Evolutionary conservation across 1,140 invertebrate genomes (phyloP), one percentile per base, ranked within the genome.

Genomic region (Hesperophylax magnus): DNA sequence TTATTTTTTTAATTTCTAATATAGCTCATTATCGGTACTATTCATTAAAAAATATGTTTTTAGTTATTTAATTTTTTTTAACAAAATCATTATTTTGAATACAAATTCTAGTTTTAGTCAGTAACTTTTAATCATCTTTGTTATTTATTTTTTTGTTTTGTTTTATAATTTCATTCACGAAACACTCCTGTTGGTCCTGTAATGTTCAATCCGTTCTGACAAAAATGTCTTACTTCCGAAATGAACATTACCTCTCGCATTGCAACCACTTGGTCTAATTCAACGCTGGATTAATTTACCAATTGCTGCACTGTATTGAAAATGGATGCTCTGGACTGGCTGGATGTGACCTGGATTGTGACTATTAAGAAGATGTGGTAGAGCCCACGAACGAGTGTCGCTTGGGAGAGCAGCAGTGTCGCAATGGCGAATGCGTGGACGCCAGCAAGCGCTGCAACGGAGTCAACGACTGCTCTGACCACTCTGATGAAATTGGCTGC

Each of bases 381-480:
- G 56, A 27, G 18, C 74, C 74, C 74, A 31, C 20, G 20, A 47
- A 34, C 7, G 56, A 54, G 6, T 79, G 78, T 71, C 52, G 1
- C 0, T 1, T 27, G 7, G 39, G 20, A 39, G 78, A 79, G 31
- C 7, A 34, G 27, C 7, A 24, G 15, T 79, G 78, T 79, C 83
- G 85, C 18, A 90, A 86, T 53, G 91, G 91, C 24, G 88, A 89
- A 81, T 93, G 93, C 67, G 89, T 93, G 6, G 88, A 86, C 65
- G 72, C 86, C 14, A 87, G 87, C 18, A 88, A 88, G 80, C 84
- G 91, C 22, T 96, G 95, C 86, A 91, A 96, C 86, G 91, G 92
- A 79, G 86, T 90, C 18, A 86, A 86, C 39, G 93, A 96, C 85
- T 96, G 95, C 86, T 84, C 85, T n/a, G 94, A 95, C 85, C 90